These are phyloP conservation scores for Helicorthomorpha holstii DNA, from an alignment of 1,140 invertebrate genomes.

Conservation along the genomic window DNA sequence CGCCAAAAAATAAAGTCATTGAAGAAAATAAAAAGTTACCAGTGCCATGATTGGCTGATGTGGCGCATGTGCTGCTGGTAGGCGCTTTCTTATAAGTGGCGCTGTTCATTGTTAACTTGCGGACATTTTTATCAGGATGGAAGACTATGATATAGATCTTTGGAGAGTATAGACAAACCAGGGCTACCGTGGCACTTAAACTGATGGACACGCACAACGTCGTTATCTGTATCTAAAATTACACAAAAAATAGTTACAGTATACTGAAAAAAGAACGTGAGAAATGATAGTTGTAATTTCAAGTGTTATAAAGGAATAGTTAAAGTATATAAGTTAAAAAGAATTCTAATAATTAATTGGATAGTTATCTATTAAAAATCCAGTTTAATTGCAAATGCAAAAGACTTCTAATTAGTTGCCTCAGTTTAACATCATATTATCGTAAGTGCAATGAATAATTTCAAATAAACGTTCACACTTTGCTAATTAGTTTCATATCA, in stretches of 20 bases:
- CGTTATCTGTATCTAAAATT: constrained; percentile 31
- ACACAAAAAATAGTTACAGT: background rate
- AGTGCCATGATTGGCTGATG: constrained; percentile 23
- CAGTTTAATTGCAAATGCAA: no score
- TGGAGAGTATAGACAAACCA: constrained; percentile 34
- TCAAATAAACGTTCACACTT: no score
- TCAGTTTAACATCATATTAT: no score
- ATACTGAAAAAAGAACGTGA: background rate
- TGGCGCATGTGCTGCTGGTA: constrained; percentile 18
- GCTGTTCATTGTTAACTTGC: constrained; percentile 34
- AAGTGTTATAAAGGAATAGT: background rate
- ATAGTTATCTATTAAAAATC: no score
- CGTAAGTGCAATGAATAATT: no score
- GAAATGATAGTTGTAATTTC: background rate
- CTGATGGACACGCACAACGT: constrained; percentile 35
- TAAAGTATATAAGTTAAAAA: background rate
- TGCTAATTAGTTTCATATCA: no score
- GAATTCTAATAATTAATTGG: background rate
- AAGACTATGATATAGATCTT: constrained; percentile 37
- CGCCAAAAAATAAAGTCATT: no score
- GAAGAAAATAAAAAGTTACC: no score
- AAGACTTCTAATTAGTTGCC: no score
- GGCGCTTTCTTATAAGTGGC: constrained; percentile 25
- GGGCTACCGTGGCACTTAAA: constrained; percentile 31
- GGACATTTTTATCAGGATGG: constrained; percentile 36